Conservation (phyloP, 2,888 invertebrate species). For the Anarsia innoxiella region DNA sequence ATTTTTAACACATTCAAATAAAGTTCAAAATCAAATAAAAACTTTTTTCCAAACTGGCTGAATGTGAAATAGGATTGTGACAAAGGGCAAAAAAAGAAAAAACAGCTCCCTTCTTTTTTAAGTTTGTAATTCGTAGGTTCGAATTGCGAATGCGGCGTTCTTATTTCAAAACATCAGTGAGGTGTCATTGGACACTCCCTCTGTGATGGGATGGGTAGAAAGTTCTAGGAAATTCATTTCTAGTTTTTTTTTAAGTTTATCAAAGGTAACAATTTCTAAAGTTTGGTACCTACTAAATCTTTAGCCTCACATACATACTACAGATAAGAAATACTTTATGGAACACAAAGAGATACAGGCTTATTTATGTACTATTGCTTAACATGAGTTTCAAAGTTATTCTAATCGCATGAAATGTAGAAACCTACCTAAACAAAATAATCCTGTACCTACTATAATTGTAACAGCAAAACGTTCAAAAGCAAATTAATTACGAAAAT, state of each 20-base stretch:
- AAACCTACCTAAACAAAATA: no score
- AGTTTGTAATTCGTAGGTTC: conserved; percentile 73
- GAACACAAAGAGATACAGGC: no score
- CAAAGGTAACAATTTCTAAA: no score
- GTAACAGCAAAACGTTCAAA: no score
- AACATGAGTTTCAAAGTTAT: no score
- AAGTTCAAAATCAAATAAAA: conserved; percentile 22
- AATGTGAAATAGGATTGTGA: conserved; percentile 23
- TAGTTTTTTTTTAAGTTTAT: not conserved
- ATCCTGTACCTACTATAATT: no score
- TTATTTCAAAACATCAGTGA: conserved; percentile 73
- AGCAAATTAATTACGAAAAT: no score
- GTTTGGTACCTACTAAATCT: no score
- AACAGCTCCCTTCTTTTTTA: conserved; percentile 62
- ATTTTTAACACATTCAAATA: conserved; percentile 18
- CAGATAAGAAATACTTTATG: no score
- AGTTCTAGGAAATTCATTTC: conserved; percentile 20
- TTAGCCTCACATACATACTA: no score
- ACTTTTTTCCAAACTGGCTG: conserved; percentile 8
- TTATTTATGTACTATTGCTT: no score
- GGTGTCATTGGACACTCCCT: conserved; percentile 73
- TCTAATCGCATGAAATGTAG: no score
- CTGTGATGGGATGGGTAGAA: conserved; percentile 36
- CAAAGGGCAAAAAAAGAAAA: conserved; percentile 46
- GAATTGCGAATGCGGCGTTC: conserved; percentile 71